Base-by-base conservation (phyloP, 2,797 vertebrate species). In the Alfaro cultratus region DNA sequence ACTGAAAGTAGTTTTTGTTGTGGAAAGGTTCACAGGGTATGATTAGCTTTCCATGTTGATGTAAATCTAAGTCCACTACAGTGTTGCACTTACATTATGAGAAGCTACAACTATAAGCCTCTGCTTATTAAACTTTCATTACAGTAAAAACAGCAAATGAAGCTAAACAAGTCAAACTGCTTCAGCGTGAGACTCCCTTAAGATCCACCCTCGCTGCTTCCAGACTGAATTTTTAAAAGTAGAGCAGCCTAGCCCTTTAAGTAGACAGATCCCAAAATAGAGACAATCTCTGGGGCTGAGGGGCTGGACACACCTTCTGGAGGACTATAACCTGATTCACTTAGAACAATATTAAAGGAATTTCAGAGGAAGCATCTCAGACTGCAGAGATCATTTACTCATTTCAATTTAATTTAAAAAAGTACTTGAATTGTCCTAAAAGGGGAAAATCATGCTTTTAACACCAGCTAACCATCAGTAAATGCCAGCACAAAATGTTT, bases 181-280 rank as follows among this genome's bases (percentile, higher is more conserved):
- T 85, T 84, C 87, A 78, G 51, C 2, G 0, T 11, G 21, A 88
- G 75, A 74, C 55, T 88, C 78, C 73, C 75, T 36, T 39, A 75
- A 86, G 81, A 74, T 15, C 71, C 36, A 43, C n/a, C 49, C 57
- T 74, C 53, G 3, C 49, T 76, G 73, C 77, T 84, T 11, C 49
- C 46, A 9, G 36, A 76, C 71, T n/a, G 53, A 78, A 75, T 57
- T 79, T 57, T 67, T 64, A 6, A 70, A 86, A 80, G 79, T 43
- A 23, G 53, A 75, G 78, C 51, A 74, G 81, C 79, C 87, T 79
- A 71, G 62, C 81, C 83, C 83, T 90, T 93, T 81, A 90, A 91
- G 76, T 26, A 51, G 55, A 78, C 46, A 41, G 80, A 43, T 83
- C 91, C 87, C n/a, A 90, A 93, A 95, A 95, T 94, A 94, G 92